phyloP scores from a whole-genome alignment of 2,797 vertebrate species.

The Hydrophis major region DNA sequence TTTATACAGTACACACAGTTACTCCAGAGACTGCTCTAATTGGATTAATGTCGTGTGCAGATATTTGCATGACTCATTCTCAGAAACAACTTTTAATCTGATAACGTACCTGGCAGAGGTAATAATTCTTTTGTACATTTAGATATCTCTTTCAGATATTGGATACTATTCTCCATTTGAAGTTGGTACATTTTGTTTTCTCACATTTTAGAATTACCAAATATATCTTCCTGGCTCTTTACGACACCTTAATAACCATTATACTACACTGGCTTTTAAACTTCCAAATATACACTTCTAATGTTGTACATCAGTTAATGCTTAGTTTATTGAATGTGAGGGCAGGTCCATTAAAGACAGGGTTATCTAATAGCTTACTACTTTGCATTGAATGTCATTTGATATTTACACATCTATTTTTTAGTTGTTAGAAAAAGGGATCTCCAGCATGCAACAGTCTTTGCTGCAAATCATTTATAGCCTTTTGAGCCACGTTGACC shows the following conservation, averaged over 20 bases:
- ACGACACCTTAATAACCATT: not conserved
- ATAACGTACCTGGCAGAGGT: slow-evolving; percentile 98
- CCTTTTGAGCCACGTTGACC: slow-evolving; percentile 93
- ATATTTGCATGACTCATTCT: slow-evolving; percentile 95
- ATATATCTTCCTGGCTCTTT: not conserved
- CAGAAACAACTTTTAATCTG: slow-evolving; percentile 90
- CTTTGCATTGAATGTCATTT: slow-evolving; percentile 10
- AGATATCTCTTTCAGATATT: not conserved
- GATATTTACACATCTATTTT: slow-evolving; percentile 22
- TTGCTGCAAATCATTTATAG: slow-evolving; percentile 96
- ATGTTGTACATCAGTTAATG: not conserved
- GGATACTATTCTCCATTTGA: not conserved
- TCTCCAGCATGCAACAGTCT: slow-evolving; percentile 96
- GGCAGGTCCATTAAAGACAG: not conserved
- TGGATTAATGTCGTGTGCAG: slow-evolving; percentile 99
- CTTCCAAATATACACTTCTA: not conserved
- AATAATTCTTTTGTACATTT: slow-evolving; percentile 7
- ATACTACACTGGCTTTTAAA: not conserved
- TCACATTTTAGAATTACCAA: not conserved
- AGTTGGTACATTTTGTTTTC: not conserved
- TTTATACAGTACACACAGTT: slow-evolving; percentile 95
- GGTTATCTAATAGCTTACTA: slow-evolving; percentile 1
- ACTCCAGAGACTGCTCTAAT: slow-evolving; percentile 93
- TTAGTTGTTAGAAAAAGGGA: slow-evolving; percentile 93
- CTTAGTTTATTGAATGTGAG: not conserved